Conservation (phyloP, 30 jellyfish, hydroid and myxozoan species). For the Catostylus mosaicus region DNA sequence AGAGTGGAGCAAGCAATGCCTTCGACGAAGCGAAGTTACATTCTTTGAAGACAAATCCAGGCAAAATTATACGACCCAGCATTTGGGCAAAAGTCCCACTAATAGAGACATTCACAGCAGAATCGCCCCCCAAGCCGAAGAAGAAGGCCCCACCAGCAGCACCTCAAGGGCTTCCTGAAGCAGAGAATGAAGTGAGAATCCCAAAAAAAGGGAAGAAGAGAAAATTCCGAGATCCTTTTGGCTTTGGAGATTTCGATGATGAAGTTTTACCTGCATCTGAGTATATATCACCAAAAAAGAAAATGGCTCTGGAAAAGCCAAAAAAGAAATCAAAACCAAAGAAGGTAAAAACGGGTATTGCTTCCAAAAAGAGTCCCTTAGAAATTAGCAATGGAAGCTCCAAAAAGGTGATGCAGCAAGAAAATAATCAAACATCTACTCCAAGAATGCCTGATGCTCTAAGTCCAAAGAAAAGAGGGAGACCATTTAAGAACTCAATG, state of each 20-base stretch:
- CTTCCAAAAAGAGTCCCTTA: not conserved
- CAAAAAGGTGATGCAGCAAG: not conserved
- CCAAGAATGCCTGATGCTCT: no score
- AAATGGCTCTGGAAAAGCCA: not conserved
- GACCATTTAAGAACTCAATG: conserved; percentile 4
- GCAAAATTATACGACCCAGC: conserved; percentile 45
- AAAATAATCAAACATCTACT: no score
- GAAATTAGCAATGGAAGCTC: not conserved
- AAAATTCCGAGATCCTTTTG: conserved; percentile 48
- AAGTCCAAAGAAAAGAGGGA: conserved; percentile 14
- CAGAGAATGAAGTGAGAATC: not conserved
- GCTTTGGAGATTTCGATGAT: conserved; percentile 62
- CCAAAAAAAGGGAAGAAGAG: conserved; percentile 39
- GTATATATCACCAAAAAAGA: conserved; percentile 53
- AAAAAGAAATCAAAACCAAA: not conserved
- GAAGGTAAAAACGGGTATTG: not conserved
- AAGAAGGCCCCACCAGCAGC: not conserved
- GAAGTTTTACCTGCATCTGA: conserved; percentile 53
- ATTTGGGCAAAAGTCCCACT: conserved; percentile 67
- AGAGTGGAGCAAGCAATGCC: conserved; percentile 40
- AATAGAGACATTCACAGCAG: conserved; percentile 30
- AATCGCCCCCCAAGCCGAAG: conserved; percentile 39
- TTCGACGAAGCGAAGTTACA: conserved; percentile 52
- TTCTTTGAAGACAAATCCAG: conserved; percentile 3
- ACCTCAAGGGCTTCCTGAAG: not conserved